Base-by-base conservation (phyloP, 2,888 invertebrate genomes). In the Dryobotodes eremita region DNA sequence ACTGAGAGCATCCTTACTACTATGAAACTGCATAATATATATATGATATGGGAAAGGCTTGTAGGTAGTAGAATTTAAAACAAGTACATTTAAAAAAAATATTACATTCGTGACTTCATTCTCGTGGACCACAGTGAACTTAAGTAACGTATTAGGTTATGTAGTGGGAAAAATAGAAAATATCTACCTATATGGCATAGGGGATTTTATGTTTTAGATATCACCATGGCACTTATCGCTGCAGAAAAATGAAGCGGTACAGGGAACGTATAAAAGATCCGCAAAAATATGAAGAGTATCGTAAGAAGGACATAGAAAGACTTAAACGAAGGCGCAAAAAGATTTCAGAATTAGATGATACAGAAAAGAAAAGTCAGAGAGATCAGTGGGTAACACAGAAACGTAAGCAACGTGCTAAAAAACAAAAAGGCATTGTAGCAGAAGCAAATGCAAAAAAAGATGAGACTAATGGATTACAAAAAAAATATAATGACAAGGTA, bases 1-100 rank as follows among this genome's bases (percentile, higher is more conserved):
- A 69, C 68, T 69, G 68, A 69, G 68, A 69, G 23, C 53, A 69
- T 69, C 3, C 31, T 69, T 42, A 69, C 66, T 66, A 66, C 66
- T 66, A 66, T 50, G 53, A 69, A 50, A 69, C 53, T 69, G 53
- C 23, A 68, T 68, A 50, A 68, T 68, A 31, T 68, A n/a, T 62
- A n/a, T 62, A 10, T 36, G 2, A 36, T 36, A 36, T 36, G 31
- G 20, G 36, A 36, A 36, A 17, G 7, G 31, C 5, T 5, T n/a
- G n/a, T n/a, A n/a, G n/a, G n/a, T n/a, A n/a, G n/a, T n/a, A n/a
- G n/a, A n/a, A n/a, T n/a, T n/a, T n/a, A n/a, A n/a, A n/a, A n/a
- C n/a, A n/a, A n/a, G n/a, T n/a, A n/a, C n/a, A n/a, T n/a, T n/a
- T n/a, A n/a, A n/a, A n/a, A n/a, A n/a, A n/a, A n/a, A n/a, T n/a